Base-by-base conservation (phyloP, 2,888 invertebrate species). In the Cabera pusaria region DNA sequence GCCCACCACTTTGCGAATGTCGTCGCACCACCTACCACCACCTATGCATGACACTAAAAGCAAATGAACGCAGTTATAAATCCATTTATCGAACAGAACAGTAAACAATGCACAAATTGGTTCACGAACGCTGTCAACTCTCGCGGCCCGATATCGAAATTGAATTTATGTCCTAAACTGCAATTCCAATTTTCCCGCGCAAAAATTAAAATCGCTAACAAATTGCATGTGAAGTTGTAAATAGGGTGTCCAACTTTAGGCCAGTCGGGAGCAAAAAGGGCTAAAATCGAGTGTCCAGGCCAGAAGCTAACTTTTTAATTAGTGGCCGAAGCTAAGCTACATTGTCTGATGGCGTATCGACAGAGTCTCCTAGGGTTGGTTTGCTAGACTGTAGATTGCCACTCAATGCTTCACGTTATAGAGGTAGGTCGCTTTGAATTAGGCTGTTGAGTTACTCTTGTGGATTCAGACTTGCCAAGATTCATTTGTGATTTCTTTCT, bases 241-340 rank as follows among this genome's bases (percentile, higher is more conserved):
- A 54, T 49, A 43, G 45, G 36, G 44, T 19, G 38, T 33, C 19
- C 28, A 48, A 52, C 53, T 55, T 52, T 52, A 31, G 35, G 48
- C 39, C 12, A 39, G 37, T 23, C 31, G 31, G 4, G 19, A 41
- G 44, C 36, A 52, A 57, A 57, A 56, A 52, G 51, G 49, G 43
- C 48, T 48, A 38, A 52, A 61, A 61, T 58, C 44, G 51, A 40
- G 44, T 48, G 52, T 51, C 51, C 44, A 33, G 29, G 29, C 36
- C 53, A 47, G 48, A 39, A 25, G 42, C 42, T 51, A 51, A 53
- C 48, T 51, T 53, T 50, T 51, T 49, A 53, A 53, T 53, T 49
- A 44, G 51, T 41, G 50, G 40, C 20, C 29, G 35, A 32, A 32
- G 40, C 29, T 8, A 37, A 33, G 37, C 28, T 29, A 31, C 34